A percentile compares a stretch with the other conserved stretches of the same genome.
These are phyloP conservation scores for Calameuta pallipes DNA, from an alignment of 2,888 invertebrate species.

Conservation along the genomic window DNA sequence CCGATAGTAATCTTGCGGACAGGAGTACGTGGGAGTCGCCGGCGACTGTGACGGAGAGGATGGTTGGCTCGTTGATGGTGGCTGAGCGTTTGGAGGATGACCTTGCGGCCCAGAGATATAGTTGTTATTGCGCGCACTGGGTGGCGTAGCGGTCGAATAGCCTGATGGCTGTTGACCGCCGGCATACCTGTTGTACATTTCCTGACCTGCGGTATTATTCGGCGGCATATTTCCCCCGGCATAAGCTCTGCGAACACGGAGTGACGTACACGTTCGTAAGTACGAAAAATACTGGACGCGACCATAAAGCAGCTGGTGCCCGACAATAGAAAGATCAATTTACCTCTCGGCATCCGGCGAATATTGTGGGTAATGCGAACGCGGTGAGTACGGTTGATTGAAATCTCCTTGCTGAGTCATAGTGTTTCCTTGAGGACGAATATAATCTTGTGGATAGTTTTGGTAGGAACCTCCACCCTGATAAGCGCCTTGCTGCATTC, in stretches of 20 bases:
- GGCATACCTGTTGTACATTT: constrained; percentile 64
- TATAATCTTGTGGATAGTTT: constrained; percentile 67
- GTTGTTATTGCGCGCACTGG: constrained; percentile 61
- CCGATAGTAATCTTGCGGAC: constrained; percentile 68
- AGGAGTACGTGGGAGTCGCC: constrained; percentile 67
- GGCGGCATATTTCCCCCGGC: constrained; percentile 60
- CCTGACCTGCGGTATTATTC: constrained; percentile 60
- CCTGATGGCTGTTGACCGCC: constrained; percentile 58
- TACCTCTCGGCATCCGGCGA: constrained; percentile 63
- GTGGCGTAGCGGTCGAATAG: constrained; percentile 53
- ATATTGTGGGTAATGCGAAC: constrained; percentile 66
- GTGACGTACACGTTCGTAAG: neutral
- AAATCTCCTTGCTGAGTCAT: constrained; percentile 64
- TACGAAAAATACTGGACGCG: neutral
- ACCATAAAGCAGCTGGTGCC: neutral
- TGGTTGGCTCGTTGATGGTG: constrained; percentile 80
- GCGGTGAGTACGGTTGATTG: constrained; percentile 67
- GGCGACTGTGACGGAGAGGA: constrained; percentile 82
- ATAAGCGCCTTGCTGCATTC: constrained; percentile 65
- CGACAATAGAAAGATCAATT: constrained; percentile 12
- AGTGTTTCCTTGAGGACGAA: constrained; percentile 60
- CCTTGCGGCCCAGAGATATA: constrained; percentile 72
- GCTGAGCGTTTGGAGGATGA: constrained; percentile 69
- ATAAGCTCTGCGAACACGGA: constrained; percentile 55
- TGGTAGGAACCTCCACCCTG: constrained; percentile 66